Evolutionary conservation across 2,888 invertebrate species (phyloP), one percentile per base, ranked within the genome.

Genomic region (Branchellion lobata): DNA sequence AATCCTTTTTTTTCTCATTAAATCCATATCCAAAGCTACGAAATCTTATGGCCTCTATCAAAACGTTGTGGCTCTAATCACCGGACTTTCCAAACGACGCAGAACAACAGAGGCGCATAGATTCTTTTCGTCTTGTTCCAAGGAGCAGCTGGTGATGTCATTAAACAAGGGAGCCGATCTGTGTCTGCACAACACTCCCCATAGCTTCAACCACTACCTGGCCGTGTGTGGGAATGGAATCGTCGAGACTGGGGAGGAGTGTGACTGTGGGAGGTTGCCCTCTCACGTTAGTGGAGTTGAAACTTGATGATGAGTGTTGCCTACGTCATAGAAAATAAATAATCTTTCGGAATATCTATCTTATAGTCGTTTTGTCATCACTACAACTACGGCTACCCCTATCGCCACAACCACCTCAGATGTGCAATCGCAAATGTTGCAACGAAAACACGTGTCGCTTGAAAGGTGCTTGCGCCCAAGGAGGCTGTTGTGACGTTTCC

Each of bases 141-240:
- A 29, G 21, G n/a, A 69, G n/a, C 69, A 69, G 33, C 5, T 69
- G 69, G 24, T n/a, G 24, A n/a, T 8, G 3, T 33, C 33, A 3
- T n/a, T 69, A 14, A 69, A 14, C n/a, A 69, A 29, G 51, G 76
- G 76, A 27, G 18, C 61, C 18, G 76, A 61, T 33, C 1, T 76
- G 5, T 76, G 76, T 34, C 65, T 76, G 65, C 51, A 57, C n/a
- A 33, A 76, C 65, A 21, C 61, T 33, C 76, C 76, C 14, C 14
- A 24, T 24, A 61, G 14, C 27, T 21, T 33, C 21, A 34, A 61
- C 34, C n/a, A 76, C 8, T 33, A 61, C 40, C 24, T 33, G 40
- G 31, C 76, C 5, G 65, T 76, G n/a, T 76, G 76, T 61, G 76
- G 76, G 18, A 76, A 76, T 57, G 76, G 76, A 57, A 61, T 76